Conservation (phyloP, 1,140 invertebrate genomes). For the Lepidurus packardi region DNA sequence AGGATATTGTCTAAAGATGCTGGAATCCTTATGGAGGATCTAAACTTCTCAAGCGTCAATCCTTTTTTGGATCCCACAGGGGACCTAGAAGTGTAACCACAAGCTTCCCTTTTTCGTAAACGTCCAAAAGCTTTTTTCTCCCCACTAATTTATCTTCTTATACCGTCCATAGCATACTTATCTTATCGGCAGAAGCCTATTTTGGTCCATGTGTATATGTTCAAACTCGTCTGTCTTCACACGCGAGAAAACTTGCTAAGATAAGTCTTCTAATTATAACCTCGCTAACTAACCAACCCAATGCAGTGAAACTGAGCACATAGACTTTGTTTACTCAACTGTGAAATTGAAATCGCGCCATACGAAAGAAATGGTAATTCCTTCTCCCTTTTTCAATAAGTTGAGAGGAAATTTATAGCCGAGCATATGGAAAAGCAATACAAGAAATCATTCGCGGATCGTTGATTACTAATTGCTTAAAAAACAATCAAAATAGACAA, state of each 20-base stretch:
- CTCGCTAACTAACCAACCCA: background rate
- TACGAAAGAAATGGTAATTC: too few relatives aligned
- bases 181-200: background rate
- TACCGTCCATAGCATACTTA: too few relatives aligned
- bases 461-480: conserved; percentile 3
- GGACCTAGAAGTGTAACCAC: background rate
- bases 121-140: background rate
- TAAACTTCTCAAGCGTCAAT: background rate
- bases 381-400: too few relatives aligned
- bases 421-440: background rate
- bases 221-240: background rate
- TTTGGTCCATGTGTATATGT: background rate
- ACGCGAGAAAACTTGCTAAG: background rate
- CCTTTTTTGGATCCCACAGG: background rate
- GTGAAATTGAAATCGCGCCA: background rate
- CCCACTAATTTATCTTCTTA: background rate
- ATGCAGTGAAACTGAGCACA: background rate
- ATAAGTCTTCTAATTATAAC: conserved; percentile 14
- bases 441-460: background rate
- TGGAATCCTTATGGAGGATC: background rate
- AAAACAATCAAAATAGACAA: background rate
- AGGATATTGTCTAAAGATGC: background rate
- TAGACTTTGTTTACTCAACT: background rate
- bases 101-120: background rate
- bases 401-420: background rate